Evolutionary conservation across 2,888 invertebrate species (phyloP).

Genomic region (Ptychoptera albimana): DNA sequence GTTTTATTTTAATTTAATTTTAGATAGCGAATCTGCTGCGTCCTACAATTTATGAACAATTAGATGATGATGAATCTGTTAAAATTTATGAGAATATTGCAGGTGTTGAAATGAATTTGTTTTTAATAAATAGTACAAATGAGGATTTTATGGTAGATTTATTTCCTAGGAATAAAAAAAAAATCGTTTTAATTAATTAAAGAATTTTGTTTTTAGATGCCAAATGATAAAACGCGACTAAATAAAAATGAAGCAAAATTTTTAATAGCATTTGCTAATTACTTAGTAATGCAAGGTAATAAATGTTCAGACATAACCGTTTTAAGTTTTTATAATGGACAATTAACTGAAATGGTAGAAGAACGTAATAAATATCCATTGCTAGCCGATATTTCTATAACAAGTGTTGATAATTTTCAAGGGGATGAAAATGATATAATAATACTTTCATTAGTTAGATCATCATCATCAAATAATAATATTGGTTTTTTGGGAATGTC

Average conservation of each 20-base stretch:
- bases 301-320: constrained; percentile 48
- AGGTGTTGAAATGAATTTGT: constrained; percentile 46
- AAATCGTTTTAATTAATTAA: not conserved
- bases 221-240: constrained; percentile 7
- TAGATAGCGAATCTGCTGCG: constrained; percentile 40
- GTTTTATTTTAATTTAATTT: not conserved
- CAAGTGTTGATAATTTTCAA: constrained; percentile 65
- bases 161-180: too few species aligned
- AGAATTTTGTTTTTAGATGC: not conserved
- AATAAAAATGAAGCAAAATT: constrained; percentile 50
- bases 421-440: constrained; percentile 68
- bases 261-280: constrained; percentile 40
- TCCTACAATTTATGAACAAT: constrained; percentile 47
- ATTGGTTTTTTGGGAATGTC: constrained; percentile 54
- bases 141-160: constrained; percentile 37
- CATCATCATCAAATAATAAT: constrained; percentile 40
- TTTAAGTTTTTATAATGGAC: constrained; percentile 54
- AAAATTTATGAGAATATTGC: constrained; percentile 35
- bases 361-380: constrained; percentile 14
- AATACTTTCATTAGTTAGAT: constrained; percentile 62
- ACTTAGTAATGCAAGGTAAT: constrained; percentile 46
- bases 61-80: constrained; percentile 45
- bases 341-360: constrained; percentile 32
- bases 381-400: constrained; percentile 36
- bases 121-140: constrained; percentile 46